Evolutionary conservation across 2,888 invertebrate genomes (phyloP).

Genomic region (Salpingus planirostris): DNA sequence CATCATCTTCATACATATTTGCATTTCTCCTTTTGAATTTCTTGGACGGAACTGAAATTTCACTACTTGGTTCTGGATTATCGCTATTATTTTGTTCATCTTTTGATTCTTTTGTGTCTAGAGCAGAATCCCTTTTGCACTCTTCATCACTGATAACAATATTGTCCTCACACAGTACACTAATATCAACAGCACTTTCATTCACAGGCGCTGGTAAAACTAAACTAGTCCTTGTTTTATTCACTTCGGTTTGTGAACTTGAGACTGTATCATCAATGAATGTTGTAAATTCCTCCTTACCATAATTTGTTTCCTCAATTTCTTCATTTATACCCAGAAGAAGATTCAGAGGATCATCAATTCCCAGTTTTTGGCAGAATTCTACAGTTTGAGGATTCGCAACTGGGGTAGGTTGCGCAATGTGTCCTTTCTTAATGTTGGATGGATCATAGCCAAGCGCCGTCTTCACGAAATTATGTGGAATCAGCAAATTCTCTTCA

Average conservation of each 20-base stretch:
- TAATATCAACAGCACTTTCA: not conserved
- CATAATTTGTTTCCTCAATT: too few species aligned
- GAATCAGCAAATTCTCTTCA: constrained; percentile 58
- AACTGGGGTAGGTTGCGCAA: constrained; percentile 35
- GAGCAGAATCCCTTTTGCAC: not conserved
- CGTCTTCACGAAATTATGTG: constrained; percentile 70
- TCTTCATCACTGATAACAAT: not conserved
- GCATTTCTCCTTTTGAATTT: constrained; percentile 40
- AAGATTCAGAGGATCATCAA: constrained; percentile 73
- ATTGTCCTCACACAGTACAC: not conserved
- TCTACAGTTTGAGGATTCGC: constrained; percentile 61
- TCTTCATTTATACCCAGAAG: constrained; percentile 49
- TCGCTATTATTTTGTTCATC: not conserved
- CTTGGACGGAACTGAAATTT: not conserved
- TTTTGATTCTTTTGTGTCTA: not conserved
- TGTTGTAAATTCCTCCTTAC: too few species aligned
- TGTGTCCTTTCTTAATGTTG: constrained; percentile 13
- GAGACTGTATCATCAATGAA: too few species aligned
- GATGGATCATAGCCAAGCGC: constrained; percentile 52
- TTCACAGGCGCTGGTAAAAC: too few species aligned
- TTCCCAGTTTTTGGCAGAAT: constrained; percentile 58
- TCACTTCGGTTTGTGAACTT: too few species aligned
- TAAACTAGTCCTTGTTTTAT: too few species aligned
- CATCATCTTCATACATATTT: constrained; percentile 31
- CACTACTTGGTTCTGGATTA: not conserved